Conservation (phyloP, 2,888 invertebrate species). For the Oxyteleia sp. region DNA sequence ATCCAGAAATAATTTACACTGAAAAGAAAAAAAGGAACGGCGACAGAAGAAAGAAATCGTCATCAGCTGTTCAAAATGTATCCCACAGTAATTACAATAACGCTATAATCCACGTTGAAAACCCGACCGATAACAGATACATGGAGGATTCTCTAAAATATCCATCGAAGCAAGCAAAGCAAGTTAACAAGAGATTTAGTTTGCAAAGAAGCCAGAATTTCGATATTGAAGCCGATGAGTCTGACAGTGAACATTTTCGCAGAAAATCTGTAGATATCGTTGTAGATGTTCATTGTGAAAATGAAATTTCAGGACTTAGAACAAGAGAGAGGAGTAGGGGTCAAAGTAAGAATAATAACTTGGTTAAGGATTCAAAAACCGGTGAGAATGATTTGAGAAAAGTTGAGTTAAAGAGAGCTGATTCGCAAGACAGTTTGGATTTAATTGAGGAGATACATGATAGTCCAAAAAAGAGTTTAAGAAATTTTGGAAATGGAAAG, state of each 20-base stretch:
- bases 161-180: slow-evolving; percentile 31
- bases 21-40: slow-evolving; percentile 21
- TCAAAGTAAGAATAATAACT: slow-evolving; percentile 1
- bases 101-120: slow-evolving; percentile 22
- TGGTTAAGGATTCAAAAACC: slow-evolving; percentile 8
- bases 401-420: slow-evolving; percentile 36
- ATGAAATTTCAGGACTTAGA: slow-evolving; percentile 19
- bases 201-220: slow-evolving; percentile 39
- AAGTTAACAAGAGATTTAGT: slow-evolving; percentile 30
- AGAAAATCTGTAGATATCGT: slow-evolving; percentile 76
- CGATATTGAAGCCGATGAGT: slow-evolving; percentile 56
- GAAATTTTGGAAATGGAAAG: not conserved
- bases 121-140: slow-evolving; percentile 35
- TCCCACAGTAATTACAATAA: slow-evolving; percentile 41
- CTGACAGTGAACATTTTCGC: slow-evolving; percentile 50
- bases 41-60: slow-evolving; percentile 2
- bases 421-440: slow-evolving; percentile 75
- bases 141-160: slow-evolving; percentile 13
- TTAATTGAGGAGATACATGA: slow-evolving; percentile 76
- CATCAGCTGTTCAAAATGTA: not conserved
- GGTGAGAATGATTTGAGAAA: slow-evolving; percentile 34
- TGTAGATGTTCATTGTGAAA: slow-evolving; percentile 80
- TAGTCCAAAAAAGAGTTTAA: slow-evolving; percentile 14
- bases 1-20: slow-evolving; percentile 28
- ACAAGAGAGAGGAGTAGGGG: slow-evolving; percentile 4